These are phyloP conservation scores for Furcula furcula DNA, from an alignment of 2,888 invertebrate species.

Conservation along the genomic window DNA sequence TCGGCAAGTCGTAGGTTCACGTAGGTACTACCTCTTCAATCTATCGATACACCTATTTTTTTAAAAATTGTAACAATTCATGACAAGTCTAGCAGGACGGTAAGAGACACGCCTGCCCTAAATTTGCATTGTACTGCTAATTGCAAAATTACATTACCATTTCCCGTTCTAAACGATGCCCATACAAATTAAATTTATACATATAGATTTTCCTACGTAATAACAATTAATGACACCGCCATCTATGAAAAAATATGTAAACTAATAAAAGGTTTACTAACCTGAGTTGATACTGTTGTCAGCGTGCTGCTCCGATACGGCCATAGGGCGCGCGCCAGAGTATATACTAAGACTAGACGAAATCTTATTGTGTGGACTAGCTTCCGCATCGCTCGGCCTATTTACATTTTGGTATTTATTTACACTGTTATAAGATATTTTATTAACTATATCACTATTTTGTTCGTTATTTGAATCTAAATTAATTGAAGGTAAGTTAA, in stretches of 20 bases:
- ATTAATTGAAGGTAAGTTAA: constrained; percentile 70
- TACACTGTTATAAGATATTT: constrained; percentile 79
- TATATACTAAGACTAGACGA: constrained; percentile 81
- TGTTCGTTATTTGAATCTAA: constrained; percentile 76
- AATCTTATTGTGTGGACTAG: constrained; percentile 81
- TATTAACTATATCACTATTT: constrained; percentile 81
- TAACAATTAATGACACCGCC: constrained; percentile 14
- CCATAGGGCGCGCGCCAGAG: constrained; percentile 74
- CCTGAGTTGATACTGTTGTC: constrained; percentile 76
- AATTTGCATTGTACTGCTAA: too few species aligned
- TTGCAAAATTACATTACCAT: too few species aligned
- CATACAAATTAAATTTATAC: background rate
- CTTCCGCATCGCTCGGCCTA: constrained; percentile 74
- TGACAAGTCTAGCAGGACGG: too few species aligned
- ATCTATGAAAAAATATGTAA: constrained; percentile 19
- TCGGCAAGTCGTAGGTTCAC: too few species aligned
- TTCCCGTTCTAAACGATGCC: too few species aligned
- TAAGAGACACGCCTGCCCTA: too few species aligned
- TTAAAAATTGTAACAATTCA: too few species aligned
- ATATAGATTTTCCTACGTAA: too few species aligned
- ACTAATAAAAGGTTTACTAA: constrained; percentile 29
- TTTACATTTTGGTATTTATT: constrained; percentile 81
- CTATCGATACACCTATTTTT: too few species aligned
- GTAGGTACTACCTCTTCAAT: too few species aligned
- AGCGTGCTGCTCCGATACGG: constrained; percentile 70